These are phyloP conservation scores for Drosophila auraria DNA, from an alignment of 1,140 invertebrate species.

Conservation along the genomic window DNA sequence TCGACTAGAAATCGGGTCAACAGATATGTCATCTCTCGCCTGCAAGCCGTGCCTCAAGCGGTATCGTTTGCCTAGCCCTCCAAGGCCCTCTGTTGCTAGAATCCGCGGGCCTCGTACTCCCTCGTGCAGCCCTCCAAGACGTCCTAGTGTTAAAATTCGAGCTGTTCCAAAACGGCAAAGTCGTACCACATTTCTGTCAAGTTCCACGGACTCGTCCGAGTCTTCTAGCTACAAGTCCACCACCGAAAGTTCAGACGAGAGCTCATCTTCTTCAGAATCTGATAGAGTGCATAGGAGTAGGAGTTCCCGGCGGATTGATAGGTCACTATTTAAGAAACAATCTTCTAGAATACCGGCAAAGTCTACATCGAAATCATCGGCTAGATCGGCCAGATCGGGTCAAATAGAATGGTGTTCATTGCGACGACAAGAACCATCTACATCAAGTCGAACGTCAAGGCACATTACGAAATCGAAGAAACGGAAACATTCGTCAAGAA, in stretches of 20 bases:
- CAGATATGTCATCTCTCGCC: neutral
- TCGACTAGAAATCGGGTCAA: neutral
- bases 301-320: neutral
- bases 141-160: neutral
- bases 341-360: neutral
- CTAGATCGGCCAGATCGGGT: too few species aligned
- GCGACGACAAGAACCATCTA: neutral
- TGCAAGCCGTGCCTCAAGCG: neutral
- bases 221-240: conserved; percentile 23
- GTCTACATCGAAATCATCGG: neutral
- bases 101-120: conserved; percentile 1
- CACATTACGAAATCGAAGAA: neutral
- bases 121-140: neutral
- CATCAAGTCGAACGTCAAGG: neutral
- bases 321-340: neutral
- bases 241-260: conserved; percentile 22
- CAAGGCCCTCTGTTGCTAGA: neutral
- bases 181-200: conserved; percentile 12
- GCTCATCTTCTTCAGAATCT: conserved; percentile 1
- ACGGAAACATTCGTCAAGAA: neutral
- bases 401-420: neutral
- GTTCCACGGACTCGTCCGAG: conserved; percentile 5
- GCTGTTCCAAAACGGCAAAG: conserved; percentile 11
- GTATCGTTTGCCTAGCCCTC: neutral
- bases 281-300: neutral